These are phyloP conservation scores for Oreochromis spilurus DNA, from an alignment of 2,113 vertebrate species.

Conservation along the genomic window DNA sequence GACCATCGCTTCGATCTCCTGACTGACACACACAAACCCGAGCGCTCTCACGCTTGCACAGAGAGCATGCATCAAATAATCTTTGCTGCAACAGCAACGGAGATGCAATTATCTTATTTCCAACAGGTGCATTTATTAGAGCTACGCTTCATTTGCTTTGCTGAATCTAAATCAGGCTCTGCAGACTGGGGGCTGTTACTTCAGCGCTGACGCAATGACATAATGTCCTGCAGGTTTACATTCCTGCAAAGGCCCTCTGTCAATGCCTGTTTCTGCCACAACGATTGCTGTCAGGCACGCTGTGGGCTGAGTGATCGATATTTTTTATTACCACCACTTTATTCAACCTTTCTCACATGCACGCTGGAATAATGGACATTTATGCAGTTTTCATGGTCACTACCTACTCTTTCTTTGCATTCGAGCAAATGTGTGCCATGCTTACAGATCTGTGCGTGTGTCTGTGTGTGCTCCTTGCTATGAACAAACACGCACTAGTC, in stretches of 20 bases:
- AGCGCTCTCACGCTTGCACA: background rate
- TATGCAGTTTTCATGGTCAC: conserved; percentile 51
- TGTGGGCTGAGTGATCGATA: conserved; percentile 68
- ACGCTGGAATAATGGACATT: conserved; percentile 59
- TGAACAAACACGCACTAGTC: background rate
- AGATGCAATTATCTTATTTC: conserved; percentile 64
- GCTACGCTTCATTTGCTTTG: conserved; percentile 59
- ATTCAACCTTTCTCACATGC: conserved; percentile 52
- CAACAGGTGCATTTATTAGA: conserved; percentile 59
- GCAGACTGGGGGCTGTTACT: conserved; percentile 27
- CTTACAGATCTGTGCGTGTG: background rate
- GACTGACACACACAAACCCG: conserved; percentile 1
- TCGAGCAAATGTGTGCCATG: background rate
- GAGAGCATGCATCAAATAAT: conserved; percentile 34
- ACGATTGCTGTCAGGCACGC: conserved; percentile 61
- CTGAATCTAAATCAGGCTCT: conserved; percentile 56
- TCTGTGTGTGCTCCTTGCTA: background rate
- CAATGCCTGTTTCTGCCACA: conserved; percentile 60
- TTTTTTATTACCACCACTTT: conserved; percentile 71
- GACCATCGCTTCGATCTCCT: conserved; percentile 13
- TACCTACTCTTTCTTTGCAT: conserved; percentile 36
- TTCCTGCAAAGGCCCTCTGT: conserved; percentile 55
- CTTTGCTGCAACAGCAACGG: conserved; percentile 28
- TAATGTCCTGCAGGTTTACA: conserved; percentile 70
- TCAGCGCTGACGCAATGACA: conserved; percentile 61